A percentile compares a stretch with the other conserved stretches of the same genome.
phyloP scores from a whole-genome alignment of 2,888 invertebrate species.

The Macropis europaea region DNA sequence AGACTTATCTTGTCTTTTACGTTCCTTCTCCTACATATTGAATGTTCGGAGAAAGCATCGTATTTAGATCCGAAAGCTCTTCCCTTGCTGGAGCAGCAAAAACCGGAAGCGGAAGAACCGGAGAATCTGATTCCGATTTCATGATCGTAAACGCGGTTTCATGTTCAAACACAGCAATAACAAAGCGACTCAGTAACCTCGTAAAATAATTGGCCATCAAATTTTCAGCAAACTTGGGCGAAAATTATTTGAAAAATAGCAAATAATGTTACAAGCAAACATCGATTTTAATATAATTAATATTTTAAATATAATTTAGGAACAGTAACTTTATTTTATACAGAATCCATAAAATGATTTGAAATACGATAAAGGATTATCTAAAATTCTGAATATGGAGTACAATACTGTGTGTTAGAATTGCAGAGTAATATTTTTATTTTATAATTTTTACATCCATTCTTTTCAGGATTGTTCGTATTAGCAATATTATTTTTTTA shows the following conservation, averaged over 20 bases:
- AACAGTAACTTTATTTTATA: too few species aligned
- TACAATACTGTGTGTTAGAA: too few species aligned
- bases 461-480: too few species aligned
- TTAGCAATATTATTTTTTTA: too few species aligned
- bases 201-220: constrained; percentile 56
- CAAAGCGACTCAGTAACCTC: constrained; percentile 51
- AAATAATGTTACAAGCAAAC: neutral
- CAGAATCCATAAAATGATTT: too few species aligned
- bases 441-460: too few species aligned
- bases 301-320: too few species aligned
- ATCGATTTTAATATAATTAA: too few species aligned
- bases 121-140: constrained; percentile 52
- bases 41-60: constrained; percentile 3
- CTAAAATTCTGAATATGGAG: too few species aligned
- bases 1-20: constrained; percentile 12
- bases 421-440: too few species aligned
- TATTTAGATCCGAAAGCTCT: constrained; percentile 12
- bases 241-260: neutral
- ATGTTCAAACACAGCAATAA: constrained; percentile 52
- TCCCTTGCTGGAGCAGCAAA: constrained; percentile 4
- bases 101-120: constrained; percentile 29
- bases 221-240: constrained; percentile 46
- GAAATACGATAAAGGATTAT: too few species aligned
- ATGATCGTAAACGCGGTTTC: constrained; percentile 58
- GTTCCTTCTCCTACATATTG: neutral